Evolutionary conservation across 2,888 invertebrate genomes (phyloP), one percentile per base, ranked within the genome.

Genomic region (Gymnocheta viridis): DNA sequence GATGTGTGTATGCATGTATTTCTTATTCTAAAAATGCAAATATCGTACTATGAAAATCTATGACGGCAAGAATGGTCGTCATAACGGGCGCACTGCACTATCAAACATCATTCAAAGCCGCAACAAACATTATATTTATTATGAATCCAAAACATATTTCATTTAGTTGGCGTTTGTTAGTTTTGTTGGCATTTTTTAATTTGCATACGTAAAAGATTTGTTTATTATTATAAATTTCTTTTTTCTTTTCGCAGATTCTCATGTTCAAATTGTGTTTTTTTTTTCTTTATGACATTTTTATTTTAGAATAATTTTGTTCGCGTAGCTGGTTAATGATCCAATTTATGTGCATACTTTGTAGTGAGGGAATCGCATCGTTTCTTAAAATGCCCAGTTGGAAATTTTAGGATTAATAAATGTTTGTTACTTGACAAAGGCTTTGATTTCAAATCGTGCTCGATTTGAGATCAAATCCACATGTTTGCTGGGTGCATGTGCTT

Each of bases 111-210:
- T 49, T 73, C 12, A 60, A 24, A 38, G 14, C 56, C 35, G 47
- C 58, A 27, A 27, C 24, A 77, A 69, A 60, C 67, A 38, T 67
- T 49, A 69, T 47, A 49, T 77, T 77, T 67, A 69, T 77, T 77
- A 69, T 58, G 58, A 58, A 77, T 77, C 49, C 49, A 6, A 60
- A 67, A 51, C 49, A 69, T 77, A 77, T 77, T 77, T 77, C 67
- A 77, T 77, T 67, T 60, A 27, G 41, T 17, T 56, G 47, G 49
- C 49, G 32, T 66, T 62, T 41, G 29, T 32, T 29, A 64, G 27
- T 38, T 67, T 35, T 58, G 0, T 3, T 41, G 41, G 12, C 29
- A 17, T 56, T 38, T 32, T 49, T 17, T 5, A 27, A 41, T 69
- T 54, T 56, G 41, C 69, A 38, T 69, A 56, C 69, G 54, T 41